Evolutionary conservation across 2,113 vertebrate species (phyloP), one percentile per base, ranked within the genome.

Genomic region (Eulemur rufifrons): DNA sequence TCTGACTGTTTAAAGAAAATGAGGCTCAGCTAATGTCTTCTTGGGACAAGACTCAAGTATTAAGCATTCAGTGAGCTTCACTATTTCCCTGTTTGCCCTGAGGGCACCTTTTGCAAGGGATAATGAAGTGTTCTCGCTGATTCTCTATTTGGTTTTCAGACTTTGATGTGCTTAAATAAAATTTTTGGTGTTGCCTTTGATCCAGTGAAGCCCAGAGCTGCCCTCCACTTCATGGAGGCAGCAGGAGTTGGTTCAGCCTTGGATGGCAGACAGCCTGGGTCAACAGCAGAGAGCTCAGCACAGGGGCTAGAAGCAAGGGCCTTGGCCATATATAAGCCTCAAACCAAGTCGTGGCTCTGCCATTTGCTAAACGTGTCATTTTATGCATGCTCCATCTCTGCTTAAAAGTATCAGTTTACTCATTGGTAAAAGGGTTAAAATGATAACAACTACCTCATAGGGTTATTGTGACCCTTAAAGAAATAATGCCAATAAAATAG

Each of bases 111-210:
- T 97, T 95, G 96, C 83, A 96, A 97, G 69, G 89, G 86, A 96
- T 95, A 95, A 97, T 93, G 78, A 96, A 96, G 69, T 89, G 52
- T 89, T 96, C 95, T 96, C 34, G 54, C 73, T n/a, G 91, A 94
- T 86, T 96, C 89, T 91, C 76, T 94, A 23, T 95, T 96, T 95
- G 85, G 81, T 83, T 92, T 92, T 45, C 80, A 91, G 92, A 93
- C 96, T 96, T 83, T 93, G 94, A 97, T 95, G 92, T 96, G n/a
- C 64, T 97, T 89, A 96, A 94, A 95, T 93, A 54, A 21, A 64
- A 47, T 89, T 97, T 93, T 89, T 93, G 89, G 78, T 94, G 63
- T 86, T 80, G 42, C 89, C 64, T 97, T 97, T 97, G 93, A 97
- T 96, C 95, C 68, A n/a, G 50, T 86, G 54, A 89, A 86, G 56